Percentiles rank a stretch among this genome's conserved stretches.
These are phyloP conservation scores for Calliphora vicina DNA, from an alignment of 1,140 invertebrate genomes.

Conservation along the genomic window DNA sequence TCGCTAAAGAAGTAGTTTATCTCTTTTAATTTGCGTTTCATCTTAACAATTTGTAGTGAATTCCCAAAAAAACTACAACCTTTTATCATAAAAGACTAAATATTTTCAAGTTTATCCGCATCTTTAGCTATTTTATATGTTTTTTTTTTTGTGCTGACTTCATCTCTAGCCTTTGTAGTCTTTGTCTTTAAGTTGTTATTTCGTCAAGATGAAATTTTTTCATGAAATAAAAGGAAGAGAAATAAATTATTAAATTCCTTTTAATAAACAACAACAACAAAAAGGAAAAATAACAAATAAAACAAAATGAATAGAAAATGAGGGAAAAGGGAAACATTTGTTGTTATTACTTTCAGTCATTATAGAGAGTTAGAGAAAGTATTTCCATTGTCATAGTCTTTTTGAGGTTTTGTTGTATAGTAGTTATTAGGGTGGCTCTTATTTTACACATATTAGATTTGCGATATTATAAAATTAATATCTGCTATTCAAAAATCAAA, in stretches of 20 bases:
- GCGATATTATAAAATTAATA: no score
- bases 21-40: no score
- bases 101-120: slow-evolving; percentile 1
- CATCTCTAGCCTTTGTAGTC: not conserved
- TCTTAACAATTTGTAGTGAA: no score
- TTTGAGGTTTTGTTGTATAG: not conserved
- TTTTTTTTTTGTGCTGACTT: not conserved
- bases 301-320: not conserved
- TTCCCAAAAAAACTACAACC: no score
- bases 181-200: not conserved
- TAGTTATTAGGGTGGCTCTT: no score
- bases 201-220: not conserved
- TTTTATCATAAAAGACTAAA: not conserved
- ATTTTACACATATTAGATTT: no score
- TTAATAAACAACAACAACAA: not conserved
- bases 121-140: not conserved
- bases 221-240: no score
- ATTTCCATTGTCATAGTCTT: not conserved
- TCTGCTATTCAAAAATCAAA: no score
- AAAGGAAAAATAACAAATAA: not conserved
- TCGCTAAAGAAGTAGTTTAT: no score
- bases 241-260: not conserved
- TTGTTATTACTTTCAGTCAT: not conserved
- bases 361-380: not conserved
- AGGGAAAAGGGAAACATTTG: not conserved